Evolutionary conservation across 2,888 invertebrate genomes (phyloP).

Genomic region (Himalopsyche japonica): DNA sequence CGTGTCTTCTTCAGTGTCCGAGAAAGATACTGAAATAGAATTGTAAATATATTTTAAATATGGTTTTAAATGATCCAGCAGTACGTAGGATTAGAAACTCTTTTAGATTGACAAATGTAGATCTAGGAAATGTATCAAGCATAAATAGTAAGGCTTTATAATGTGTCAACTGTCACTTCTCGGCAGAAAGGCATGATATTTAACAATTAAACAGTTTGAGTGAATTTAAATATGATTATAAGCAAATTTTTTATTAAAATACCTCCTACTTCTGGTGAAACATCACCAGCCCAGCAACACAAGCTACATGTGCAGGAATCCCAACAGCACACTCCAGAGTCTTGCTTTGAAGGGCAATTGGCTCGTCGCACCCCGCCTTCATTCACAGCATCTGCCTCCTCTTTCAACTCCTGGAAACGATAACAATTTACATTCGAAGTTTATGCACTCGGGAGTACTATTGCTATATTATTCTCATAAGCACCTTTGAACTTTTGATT

Average conservation of each 20-base stretch:
- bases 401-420: not conserved
- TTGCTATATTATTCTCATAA: no score
- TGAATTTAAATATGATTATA: no score
- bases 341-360: constrained; percentile 53
- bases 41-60: not conserved
- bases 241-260: no score
- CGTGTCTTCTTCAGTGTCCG: constrained; percentile 23
- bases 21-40: constrained; percentile 16
- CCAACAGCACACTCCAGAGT: constrained; percentile 54
- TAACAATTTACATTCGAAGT: not conserved
- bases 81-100: no score
- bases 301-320: constrained; percentile 29
- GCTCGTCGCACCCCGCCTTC: constrained; percentile 21
- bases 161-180: not conserved
- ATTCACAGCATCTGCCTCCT: not conserved
- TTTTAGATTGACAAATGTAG: no score
- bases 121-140: no score
- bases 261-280: constrained; percentile 11
- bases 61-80: no score
- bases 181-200: no score
- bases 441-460: no score
- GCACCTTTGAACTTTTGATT: no score
- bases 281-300: constrained; percentile 28
- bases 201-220: no score
- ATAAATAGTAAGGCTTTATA: not conserved